Evolutionary conservation across 2,888 invertebrate genomes (phyloP).

Genomic region (Antheraea assamensis): DNA sequence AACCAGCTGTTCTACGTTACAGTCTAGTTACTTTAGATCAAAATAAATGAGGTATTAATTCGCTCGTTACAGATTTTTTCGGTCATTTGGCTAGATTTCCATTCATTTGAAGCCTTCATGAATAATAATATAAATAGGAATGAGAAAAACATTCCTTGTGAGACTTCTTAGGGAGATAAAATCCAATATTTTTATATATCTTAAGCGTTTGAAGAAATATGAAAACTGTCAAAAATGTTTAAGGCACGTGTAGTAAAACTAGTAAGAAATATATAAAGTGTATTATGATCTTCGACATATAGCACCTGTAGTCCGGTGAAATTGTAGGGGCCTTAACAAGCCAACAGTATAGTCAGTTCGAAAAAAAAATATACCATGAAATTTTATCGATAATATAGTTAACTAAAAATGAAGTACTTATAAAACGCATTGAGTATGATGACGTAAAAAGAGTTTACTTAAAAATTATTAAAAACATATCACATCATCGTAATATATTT

Average conservation of each 20-base stretch:
- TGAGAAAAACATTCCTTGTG: not conserved
- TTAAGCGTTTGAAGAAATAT: not conserved
- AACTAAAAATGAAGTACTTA: no score
- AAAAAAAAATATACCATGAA: no score
- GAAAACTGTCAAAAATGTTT: not conserved
- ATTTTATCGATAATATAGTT: no score
- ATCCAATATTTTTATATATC: not conserved
- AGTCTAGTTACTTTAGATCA: not conserved
- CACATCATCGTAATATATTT: no score
- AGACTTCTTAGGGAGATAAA: not conserved
- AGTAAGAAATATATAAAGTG: not conserved
- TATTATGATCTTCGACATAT: not conserved
- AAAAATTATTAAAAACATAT: no score
- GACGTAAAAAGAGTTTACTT: no score
- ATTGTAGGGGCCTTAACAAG: no score
- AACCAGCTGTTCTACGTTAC: not conserved
- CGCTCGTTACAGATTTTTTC: slow-evolving; percentile 3
- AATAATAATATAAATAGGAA: slow-evolving; percentile 1
- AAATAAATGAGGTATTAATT: not conserved
- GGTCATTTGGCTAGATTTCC: not conserved
- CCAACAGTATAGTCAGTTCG: no score
- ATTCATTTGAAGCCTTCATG: slow-evolving; percentile 1
- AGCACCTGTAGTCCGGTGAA: no score
- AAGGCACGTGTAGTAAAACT: no score
- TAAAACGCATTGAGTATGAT: no score